Conservation (phyloP, 2,113 vertebrate genomes). For the Hucho hucho region DNA sequence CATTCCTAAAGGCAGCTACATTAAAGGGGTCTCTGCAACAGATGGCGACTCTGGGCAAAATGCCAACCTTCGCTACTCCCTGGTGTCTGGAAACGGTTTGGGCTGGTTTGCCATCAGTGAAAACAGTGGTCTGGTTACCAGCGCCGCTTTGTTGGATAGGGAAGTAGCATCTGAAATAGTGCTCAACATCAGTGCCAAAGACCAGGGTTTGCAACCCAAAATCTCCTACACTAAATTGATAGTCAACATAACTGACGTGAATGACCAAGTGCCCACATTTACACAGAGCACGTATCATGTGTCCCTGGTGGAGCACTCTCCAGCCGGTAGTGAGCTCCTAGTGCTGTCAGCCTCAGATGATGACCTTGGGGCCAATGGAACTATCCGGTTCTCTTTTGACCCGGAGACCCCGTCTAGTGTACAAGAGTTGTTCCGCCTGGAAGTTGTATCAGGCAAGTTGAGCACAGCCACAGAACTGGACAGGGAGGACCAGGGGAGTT, state of each 20-base stretch:
- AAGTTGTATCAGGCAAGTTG: conserved; percentile 80
- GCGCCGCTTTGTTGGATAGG: conserved; percentile 79
- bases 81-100: conserved; percentile 91
- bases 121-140: conserved; percentile 94
- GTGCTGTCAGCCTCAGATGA: conserved; percentile 85
- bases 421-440: conserved; percentile 82
- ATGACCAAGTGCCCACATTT: conserved; percentile 89
- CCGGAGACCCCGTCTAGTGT: conserved; percentile 74
- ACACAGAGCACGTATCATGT: conserved; percentile 79
- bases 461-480: conserved; percentile 83
- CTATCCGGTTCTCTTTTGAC: conserved; percentile 87
- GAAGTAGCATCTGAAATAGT: conserved; percentile 87
- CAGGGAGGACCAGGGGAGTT: conserved; percentile 84
- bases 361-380: conserved; percentile 94
- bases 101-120: conserved; percentile 96
- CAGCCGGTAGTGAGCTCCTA: conserved; percentile 83
- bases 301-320: conserved; percentile 84
- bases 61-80: conserved; percentile 92
- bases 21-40: conserved; percentile 91
- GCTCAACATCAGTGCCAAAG: conserved; percentile 93
- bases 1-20: conserved; percentile 89
- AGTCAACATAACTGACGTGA: conserved; percentile 89
- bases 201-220: conserved; percentile 93
- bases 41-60: conserved; percentile 96
- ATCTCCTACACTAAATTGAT: conserved; percentile 88